Conservation (phyloP, 2,113 vertebrate genomes). For the Ancistrus triradiatus region DNA sequence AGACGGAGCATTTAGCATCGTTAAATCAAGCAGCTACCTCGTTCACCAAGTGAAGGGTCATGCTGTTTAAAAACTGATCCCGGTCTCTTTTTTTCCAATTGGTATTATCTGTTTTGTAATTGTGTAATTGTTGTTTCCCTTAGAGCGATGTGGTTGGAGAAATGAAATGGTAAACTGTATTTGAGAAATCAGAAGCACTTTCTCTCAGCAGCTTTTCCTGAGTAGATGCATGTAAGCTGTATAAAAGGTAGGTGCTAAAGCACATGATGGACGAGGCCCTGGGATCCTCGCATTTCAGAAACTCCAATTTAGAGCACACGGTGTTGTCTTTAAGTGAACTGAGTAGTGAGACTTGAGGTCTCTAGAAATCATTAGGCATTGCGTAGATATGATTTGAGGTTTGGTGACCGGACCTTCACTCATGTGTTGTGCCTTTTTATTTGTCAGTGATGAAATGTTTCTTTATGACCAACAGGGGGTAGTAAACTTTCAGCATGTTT, state of each 20-base stretch:
- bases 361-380: neutral
- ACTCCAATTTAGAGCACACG: slow-evolving; percentile 11
- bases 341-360: neutral
- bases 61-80: slow-evolving; percentile 20
- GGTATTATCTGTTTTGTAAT: slow-evolving; percentile 19
- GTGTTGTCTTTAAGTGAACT: slow-evolving; percentile 9
- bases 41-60: slow-evolving; percentile 39
- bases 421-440: slow-evolving; percentile 18
- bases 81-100: neutral
- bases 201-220: slow-evolving; percentile 10
- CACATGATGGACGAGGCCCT: neutral
- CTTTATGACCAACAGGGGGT: slow-evolving; percentile 37
- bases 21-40: slow-evolving; percentile 14
- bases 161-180: slow-evolving; percentile 10
- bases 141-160: neutral
- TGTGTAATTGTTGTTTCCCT: slow-evolving; percentile 35
- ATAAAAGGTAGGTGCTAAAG: slow-evolving; percentile 8
- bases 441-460: slow-evolving; percentile 13
- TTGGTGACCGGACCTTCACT: neutral
- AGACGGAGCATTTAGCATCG: too few species aligned
- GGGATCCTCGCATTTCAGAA: neutral
- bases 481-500: slow-evolving; percentile 23
- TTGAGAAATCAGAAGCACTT: slow-evolving; percentile 38
- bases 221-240: slow-evolving; percentile 17
- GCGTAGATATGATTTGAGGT: neutral